Percentiles rank a stretch among this genome's conserved stretches.
Evolutionary conservation across 2,797 vertebrate genomes (phyloP).

Genomic region (Amphiprion clarkii): DNA sequence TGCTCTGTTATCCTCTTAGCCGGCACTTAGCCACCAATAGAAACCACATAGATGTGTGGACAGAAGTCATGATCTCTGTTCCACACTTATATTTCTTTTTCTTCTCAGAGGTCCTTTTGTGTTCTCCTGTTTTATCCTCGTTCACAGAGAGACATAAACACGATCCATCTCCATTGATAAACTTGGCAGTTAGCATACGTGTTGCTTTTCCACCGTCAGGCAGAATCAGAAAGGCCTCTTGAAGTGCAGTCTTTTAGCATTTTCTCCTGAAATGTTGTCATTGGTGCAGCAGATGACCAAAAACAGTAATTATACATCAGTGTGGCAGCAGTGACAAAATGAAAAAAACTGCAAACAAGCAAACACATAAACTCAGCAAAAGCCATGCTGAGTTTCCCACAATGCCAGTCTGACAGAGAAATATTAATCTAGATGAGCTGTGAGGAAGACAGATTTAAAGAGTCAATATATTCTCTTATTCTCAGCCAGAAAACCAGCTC

Average conservation of each 20-base stretch:
- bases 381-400: neutral
- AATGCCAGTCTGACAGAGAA: neutral
- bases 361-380: neutral
- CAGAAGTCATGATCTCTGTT: constrained; percentile 42
- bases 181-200: constrained; percentile 14
- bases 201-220: neutral
- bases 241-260: too few relatives aligned
- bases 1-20: constrained; percentile 66
- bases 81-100: neutral
- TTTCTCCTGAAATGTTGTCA: too few relatives aligned
- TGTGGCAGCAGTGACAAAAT: neutral
- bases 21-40: constrained; percentile 53
- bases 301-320: neutral
- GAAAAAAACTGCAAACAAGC: too few relatives aligned
- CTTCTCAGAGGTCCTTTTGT: neutral
- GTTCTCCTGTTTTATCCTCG: neutral
- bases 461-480: neutral
- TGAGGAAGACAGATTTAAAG: neutral
- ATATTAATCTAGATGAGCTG: neutral
- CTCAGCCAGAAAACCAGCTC: neutral
- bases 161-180: constrained; percentile 17
- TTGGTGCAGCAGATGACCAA: too few relatives aligned
- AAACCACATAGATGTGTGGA: constrained; percentile 22
- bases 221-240: too few relatives aligned
- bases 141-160: constrained; percentile 36